Conservation (phyloP, 1,140 invertebrate genomes). For the Mizuhopecten yessoensis region DNA sequence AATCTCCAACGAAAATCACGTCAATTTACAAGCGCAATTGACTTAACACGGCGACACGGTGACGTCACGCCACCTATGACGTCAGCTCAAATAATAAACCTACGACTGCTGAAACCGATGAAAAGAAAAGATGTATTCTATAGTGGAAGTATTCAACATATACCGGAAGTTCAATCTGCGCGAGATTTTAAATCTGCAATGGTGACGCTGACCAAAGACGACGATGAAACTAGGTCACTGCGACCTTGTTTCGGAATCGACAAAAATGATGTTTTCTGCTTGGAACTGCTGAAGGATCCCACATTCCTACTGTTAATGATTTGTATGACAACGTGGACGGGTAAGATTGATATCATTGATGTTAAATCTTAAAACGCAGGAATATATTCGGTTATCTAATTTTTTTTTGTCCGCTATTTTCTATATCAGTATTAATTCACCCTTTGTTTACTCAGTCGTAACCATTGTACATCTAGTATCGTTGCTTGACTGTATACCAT, state of each 20-base stretch:
- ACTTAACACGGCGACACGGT: neutral
- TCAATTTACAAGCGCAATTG: neutral
- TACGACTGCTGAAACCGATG: conserved; percentile 60
- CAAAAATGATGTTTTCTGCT: neutral
- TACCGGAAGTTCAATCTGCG: conserved; percentile 55
- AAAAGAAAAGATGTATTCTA: conserved; percentile 75
- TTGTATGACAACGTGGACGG: conserved; percentile 66
- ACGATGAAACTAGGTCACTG: neutral
- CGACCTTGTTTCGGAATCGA: neutral
- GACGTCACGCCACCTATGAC: neutral
- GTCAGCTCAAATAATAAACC: conserved; percentile 3
- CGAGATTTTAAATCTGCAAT: neutral
- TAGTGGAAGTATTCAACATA: conserved; percentile 70
- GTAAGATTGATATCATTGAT: conserved; percentile 44
- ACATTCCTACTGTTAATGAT: conserved; percentile 60
- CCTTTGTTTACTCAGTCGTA: no score
- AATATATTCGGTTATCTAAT: no score
- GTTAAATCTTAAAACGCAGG: no score
- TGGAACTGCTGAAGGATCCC: conserved; percentile 62
- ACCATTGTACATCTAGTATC: no score
- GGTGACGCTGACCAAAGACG: conserved; percentile 1
- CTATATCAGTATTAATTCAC: no score
- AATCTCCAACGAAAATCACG: neutral
- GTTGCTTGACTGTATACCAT: no score
- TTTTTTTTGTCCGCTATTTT: no score